phyloP scores from a whole-genome alignment of 2,888 invertebrate species.

The Plagodis dolabraria region DNA sequence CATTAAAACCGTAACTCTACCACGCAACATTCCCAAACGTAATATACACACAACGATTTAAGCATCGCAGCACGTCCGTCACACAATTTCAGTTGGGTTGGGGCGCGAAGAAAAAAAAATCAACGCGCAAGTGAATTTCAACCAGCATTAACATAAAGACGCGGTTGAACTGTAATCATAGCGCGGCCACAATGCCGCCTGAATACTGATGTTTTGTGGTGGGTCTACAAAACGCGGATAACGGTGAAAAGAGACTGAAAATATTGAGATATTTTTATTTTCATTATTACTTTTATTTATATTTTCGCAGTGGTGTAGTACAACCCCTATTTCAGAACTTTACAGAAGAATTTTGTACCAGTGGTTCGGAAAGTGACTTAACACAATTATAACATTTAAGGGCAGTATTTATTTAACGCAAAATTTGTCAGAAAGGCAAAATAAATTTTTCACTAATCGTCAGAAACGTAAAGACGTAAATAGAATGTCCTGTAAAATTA shows the following conservation, averaged over 20 bases:
- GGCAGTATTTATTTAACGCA: no score
- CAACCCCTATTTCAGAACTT: no score
- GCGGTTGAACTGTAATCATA: slow-evolving; percentile 70
- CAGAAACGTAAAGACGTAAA: no score
- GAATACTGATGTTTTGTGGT: slow-evolving; percentile 59
- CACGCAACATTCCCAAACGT: neutral
- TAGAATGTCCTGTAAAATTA: no score
- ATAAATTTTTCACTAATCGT: no score
- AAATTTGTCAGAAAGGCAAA: no score
- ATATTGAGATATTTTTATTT: neutral
- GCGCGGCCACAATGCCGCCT: slow-evolving; percentile 55
- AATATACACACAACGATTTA: slow-evolving; percentile 16
- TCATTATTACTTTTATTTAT: no score
- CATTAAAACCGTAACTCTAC: no score
- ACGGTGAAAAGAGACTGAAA: neutral
- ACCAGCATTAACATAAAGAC: slow-evolving; percentile 75
- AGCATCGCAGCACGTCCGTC: slow-evolving; percentile 22
- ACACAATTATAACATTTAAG: no score
- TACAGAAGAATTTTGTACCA: no score
- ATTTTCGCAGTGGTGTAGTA: no score
- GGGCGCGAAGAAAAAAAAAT: slow-evolving; percentile 53
- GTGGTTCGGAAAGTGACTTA: no score
- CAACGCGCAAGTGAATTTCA: slow-evolving; percentile 73
- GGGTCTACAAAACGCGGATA: slow-evolving; percentile 16
- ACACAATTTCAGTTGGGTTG: slow-evolving; percentile 28